Evolutionary conservation across 2,888 invertebrate genomes (phyloP).

Genomic region (Epiblema foenella): DNA sequence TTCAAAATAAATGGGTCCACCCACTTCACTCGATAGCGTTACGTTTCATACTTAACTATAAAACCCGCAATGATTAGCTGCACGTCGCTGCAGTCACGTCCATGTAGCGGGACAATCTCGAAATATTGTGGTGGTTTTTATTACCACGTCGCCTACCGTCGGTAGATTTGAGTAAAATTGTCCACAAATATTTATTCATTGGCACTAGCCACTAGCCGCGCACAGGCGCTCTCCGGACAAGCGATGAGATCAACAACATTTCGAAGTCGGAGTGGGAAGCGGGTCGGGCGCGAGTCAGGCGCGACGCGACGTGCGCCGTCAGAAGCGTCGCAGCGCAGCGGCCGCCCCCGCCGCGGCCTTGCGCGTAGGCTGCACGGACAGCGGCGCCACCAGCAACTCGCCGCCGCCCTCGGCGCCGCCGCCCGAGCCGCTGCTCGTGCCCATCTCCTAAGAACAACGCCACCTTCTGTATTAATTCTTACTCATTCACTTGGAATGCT

Average conservation of each 20-base stretch:
- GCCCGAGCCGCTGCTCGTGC: conserved; percentile 81
- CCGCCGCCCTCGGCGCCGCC: conserved; percentile 80
- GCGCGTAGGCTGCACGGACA: conserved; percentile 93
- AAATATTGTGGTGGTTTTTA: conserved; percentile 7
- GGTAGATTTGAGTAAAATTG: not conserved
- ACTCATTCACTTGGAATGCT: not conserved
- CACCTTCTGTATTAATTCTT: not conserved
- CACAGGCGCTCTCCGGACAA: conserved; percentile 1
- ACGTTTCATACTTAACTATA: conserved; percentile 4
- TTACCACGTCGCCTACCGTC: conserved; percentile 14
- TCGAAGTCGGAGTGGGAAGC: conserved; percentile 2
- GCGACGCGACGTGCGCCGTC: conserved; percentile 71
- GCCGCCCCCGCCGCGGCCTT: conserved; percentile 87
- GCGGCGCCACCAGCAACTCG: conserved; percentile 89
- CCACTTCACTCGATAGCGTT: not conserved
- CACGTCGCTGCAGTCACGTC: conserved; percentile 7
- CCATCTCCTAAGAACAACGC: conserved; percentile 87
- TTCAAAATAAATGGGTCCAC: not conserved
- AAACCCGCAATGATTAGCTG: conserved; percentile 7
- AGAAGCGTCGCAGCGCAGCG: conserved; percentile 89
- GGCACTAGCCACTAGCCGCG: not conserved
- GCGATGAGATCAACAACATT: conserved; percentile 3
- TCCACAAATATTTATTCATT: too few species aligned
- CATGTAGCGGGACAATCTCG: conserved; percentile 8
- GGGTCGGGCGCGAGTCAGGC: conserved; percentile 50